phyloP scores from a whole-genome alignment of 2,888 invertebrate species.

The Cryptocephalus primarius region DNA sequence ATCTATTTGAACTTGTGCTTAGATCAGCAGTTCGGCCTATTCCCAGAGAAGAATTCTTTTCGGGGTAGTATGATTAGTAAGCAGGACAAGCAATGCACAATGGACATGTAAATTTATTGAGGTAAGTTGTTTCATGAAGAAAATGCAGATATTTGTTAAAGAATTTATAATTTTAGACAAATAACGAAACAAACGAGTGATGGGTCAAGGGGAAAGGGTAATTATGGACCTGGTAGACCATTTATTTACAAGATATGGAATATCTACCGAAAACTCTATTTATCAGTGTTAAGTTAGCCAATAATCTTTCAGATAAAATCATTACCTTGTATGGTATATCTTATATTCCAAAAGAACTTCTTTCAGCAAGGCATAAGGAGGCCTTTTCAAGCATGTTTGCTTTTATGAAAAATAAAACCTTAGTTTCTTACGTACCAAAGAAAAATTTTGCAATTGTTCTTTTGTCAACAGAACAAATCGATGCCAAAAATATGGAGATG shows the following conservation, averaged over 20 bases:
- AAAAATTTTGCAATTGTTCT: conserved; percentile 2
- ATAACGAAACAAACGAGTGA: conserved; percentile 5
- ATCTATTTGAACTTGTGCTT: conserved; percentile 8
- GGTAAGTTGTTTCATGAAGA: conserved; percentile 1
- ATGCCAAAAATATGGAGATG: conserved; percentile 5
- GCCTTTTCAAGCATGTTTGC: conserved; percentile 10
- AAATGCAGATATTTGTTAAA: too few relatives aligned
- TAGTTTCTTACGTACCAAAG: conserved; percentile 11
- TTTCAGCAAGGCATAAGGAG: conserved; percentile 7
- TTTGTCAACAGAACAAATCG: conserved; percentile 5
- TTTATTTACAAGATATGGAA: conserved; percentile 3
- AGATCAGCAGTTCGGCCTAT: conserved; percentile 9
- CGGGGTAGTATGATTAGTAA: not conserved
- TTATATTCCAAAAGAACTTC: conserved; percentile 5
- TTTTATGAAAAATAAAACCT: conserved; percentile 8
- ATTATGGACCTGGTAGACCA: conserved; percentile 2
- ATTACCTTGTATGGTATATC: conserved; percentile 5
- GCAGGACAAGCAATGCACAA: too few relatives aligned
- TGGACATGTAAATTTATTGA: not conserved
- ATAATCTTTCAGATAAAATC: conserved; percentile 5
- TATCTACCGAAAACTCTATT: conserved; percentile 2
- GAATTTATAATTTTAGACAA: too few relatives aligned
- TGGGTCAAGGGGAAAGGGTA: conserved; percentile 4
- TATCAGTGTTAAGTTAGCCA: conserved; percentile 5
- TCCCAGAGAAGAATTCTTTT: conserved; percentile 4